Evolutionary conservation across 2,888 invertebrate genomes (phyloP), one percentile per base, ranked within the genome.

Genomic region (Drosophila prolongata): DNA sequence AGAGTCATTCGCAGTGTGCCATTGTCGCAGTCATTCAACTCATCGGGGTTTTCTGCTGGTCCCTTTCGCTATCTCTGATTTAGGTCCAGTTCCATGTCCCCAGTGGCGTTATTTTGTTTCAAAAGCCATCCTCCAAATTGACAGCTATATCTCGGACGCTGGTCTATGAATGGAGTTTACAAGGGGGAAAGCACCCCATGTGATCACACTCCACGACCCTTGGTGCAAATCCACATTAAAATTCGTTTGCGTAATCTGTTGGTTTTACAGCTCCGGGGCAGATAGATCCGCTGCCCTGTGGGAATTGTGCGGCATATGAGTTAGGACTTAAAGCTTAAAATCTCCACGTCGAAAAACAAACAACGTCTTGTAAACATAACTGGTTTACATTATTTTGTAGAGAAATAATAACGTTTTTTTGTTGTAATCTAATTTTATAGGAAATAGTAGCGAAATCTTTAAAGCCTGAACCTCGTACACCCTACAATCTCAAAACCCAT

Each of bases 71-170:
- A 10, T 61, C 38, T 19, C 40, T 16, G 35, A 27, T 37, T 56
- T 43, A 14, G 35, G 14, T 42, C 24, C 30, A 47, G 46, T 14
- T 37, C 19, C 37, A n/a, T 49, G 38, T 42, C 40, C 55, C 50
- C 44, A 37, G 55, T 78, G 74, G 66, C 78, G 66, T 76, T 83
- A 75, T 70, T 78, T 88, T 83, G 89, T 83, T 88, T 69, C 67
- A 77, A 75, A 85, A 80, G 66, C 70, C 84, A 83, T 83, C 72
- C 74, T 69, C 76, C 59, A 76, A 80, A 71, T 86, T 83, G 80
- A 86, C 78, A 71, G 69, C 66, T 55, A 46, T 69, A 67, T 67
- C 59, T 75, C 59, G 67, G 46, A 14, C 14, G 42, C 55, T 59
- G 58, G 52, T 61, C 74, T 58, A 58, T 74, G 72, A 54, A 74